Conservation (phyloP, 2,888 invertebrate species). For the Netelia fuscicornis region DNA sequence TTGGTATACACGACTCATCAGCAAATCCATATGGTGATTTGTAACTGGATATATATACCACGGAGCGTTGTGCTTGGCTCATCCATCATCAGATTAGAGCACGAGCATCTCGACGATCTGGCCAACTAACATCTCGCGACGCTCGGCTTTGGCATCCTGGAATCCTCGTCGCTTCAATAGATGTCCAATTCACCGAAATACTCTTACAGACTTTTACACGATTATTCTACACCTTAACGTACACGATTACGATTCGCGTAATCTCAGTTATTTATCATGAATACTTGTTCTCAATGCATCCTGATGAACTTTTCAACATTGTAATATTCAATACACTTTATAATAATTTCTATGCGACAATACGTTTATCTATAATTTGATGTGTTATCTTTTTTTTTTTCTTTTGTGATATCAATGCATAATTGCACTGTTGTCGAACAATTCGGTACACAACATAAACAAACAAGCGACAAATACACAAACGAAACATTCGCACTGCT, state of each 20-base stretch:
- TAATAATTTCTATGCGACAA: too few species aligned
- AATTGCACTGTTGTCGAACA: too few species aligned
- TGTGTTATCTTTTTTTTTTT: too few species aligned
- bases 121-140: slow-evolving; percentile 1
- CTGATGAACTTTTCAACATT: not conserved
- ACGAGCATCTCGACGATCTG: slow-evolving; percentile 12
- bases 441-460: too few species aligned
- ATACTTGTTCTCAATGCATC: not conserved
- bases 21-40: slow-evolving; percentile 14
- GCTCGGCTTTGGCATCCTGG: slow-evolving; percentile 46
- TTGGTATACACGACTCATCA: not conserved
- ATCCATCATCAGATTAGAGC: slow-evolving; percentile 23
- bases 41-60: slow-evolving; percentile 11
- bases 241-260: not conserved
- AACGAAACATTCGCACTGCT: slow-evolving; percentile 43
- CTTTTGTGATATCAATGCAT: too few species aligned
- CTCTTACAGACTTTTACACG: not conserved
- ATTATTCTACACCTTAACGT: not conserved
- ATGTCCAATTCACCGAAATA: not conserved
- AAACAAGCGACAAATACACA: too few species aligned
- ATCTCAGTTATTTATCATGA: not conserved
- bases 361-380: too few species aligned
- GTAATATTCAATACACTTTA: too few species aligned
- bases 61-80: not conserved
- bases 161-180: slow-evolving; percentile 38